Evolutionary conservation across 2,113 vertebrate genomes (phyloP).

Genomic region (Larimichthys polyactis): DNA sequence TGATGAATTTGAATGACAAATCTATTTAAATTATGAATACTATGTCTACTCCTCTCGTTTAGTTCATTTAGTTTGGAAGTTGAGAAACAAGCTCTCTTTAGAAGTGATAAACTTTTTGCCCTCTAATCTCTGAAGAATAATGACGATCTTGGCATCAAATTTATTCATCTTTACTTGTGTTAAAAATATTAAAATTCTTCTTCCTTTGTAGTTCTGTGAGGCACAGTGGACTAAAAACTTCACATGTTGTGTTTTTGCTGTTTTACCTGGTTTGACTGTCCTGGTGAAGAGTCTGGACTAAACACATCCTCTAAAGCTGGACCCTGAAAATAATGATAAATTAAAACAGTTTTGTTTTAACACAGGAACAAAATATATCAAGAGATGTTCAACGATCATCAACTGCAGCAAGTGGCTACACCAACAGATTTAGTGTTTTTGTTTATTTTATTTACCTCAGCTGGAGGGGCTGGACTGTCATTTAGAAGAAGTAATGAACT

Average conservation of each 20-base stretch:
- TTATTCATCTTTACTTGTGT: neutral
- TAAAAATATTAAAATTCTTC: neutral
- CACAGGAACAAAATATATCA: neutral
- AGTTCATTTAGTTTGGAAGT: neutral
- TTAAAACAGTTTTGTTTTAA: neutral
- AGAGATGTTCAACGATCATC: neutral
- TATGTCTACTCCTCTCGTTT: neutral
- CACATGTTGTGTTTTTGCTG: neutral
- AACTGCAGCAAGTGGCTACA: neutral
- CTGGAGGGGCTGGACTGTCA: conserved; percentile 13
- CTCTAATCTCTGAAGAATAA: neutral
- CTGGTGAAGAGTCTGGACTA: conserved; percentile 16
- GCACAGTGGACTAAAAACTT: neutral
- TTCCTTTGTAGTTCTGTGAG: neutral
- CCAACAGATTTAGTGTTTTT: neutral
- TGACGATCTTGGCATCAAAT: neutral
- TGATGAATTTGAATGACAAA: neutral
- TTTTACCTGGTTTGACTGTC: conserved; percentile 47
- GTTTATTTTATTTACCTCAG: conserved; percentile 44
- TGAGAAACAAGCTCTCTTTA: neutral
- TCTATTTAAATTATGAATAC: neutral
- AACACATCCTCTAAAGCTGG: conserved; percentile 36
- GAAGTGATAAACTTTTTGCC: too few species aligned
- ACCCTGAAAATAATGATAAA: conserved; percentile 39
- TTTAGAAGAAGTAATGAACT: conserved; percentile 47